phyloP scores from a whole-genome alignment of 2,888 invertebrate genomes.

The Mythimna impura region DNA sequence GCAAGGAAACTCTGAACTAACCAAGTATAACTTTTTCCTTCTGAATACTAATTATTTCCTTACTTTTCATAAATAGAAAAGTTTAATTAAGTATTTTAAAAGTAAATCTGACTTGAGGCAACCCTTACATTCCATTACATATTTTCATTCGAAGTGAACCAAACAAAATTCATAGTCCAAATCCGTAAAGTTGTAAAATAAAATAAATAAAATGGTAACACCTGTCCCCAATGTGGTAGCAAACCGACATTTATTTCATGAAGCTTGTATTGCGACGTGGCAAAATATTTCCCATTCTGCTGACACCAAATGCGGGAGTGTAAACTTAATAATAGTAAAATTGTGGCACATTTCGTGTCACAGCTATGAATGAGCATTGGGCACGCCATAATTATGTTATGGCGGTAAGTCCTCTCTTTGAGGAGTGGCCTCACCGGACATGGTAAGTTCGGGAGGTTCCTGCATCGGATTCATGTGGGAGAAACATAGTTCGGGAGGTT shows the following conservation, averaged over 20 bases:
- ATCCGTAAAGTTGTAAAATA: constrained; percentile 17
- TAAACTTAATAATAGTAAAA: constrained; percentile 5
- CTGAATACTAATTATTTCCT: no score
- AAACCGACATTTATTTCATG: constrained; percentile 16
- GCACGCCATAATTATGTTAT: no score
- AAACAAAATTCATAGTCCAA: constrained; percentile 5
- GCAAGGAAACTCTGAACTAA: no score
- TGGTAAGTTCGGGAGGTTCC: no score
- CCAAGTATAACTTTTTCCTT: no score
- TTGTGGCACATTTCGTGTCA: not conserved
- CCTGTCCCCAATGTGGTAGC: constrained; percentile 12
- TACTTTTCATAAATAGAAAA: no score
- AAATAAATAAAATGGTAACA: constrained; percentile 20
- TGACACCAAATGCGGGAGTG: not conserved
- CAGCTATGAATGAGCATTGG: not conserved
- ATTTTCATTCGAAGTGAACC: constrained; percentile 18
- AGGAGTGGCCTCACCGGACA: no score
- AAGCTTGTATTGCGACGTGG: not conserved
- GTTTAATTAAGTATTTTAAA: no score
- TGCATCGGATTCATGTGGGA: no score
- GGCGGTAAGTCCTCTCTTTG: no score
- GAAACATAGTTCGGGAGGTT: no score
- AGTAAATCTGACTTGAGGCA: not conserved
- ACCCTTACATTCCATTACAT: not conserved
- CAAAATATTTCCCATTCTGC: not conserved